Conservation (phyloP, 2,113 vertebrate species). For the Mormoops blainvillei region DNA sequence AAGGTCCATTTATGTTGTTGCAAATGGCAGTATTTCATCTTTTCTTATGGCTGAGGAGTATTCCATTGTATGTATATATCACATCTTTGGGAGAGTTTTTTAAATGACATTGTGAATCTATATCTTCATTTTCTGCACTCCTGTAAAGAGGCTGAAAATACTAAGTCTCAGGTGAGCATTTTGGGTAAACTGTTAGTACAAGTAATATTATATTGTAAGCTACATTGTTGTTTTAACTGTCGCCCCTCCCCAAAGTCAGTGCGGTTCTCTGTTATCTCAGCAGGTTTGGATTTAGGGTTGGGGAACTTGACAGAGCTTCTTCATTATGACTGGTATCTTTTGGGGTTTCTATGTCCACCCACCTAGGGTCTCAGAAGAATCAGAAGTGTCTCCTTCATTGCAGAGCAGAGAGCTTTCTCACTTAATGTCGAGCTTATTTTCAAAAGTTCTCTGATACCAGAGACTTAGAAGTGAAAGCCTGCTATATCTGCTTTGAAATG, state of each 20-base stretch:
- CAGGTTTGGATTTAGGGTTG: background rate
- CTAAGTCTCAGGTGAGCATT: background rate
- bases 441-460: conserved; percentile 32
- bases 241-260: background rate
- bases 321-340: background rate
- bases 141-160: background rate
- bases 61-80: too few relatives aligned
- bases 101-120: background rate
- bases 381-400: background rate
- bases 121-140: background rate
- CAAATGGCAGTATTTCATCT: background rate
- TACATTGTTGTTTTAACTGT: background rate
- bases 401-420: background rate
- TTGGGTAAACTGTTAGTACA: background rate
- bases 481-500: conserved; percentile 18
- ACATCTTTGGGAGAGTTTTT: background rate
- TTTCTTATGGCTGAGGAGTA: background rate
- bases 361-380: background rate
- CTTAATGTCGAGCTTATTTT: conserved; percentile 18
- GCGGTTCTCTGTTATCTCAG: background rate
- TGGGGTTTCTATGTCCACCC: background rate
- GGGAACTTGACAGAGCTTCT: background rate
- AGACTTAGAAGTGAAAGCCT: conserved; percentile 30
- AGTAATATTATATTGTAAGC: background rate
- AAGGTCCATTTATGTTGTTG: background rate